Evolutionary conservation across 2,113 vertebrate species (phyloP), one percentile per base, ranked within the genome.

Genomic region (Gnathonemus echidnorhynchus): DNA sequence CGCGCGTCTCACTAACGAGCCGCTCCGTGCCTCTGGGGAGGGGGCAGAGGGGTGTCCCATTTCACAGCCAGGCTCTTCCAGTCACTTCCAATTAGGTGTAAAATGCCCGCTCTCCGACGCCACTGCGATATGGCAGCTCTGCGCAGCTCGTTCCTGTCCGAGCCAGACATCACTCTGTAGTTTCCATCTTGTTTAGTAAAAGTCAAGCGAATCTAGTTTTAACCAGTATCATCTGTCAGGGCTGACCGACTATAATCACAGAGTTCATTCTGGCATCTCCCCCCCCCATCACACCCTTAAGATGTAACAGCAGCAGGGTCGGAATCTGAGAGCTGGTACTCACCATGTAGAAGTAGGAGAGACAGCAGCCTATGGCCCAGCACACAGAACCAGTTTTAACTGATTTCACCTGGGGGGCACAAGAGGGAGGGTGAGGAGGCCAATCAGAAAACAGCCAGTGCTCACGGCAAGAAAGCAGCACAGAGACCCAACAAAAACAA

Each of bases 311-410:
- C 3, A 21, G 45, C 3, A 4, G 83, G 83, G 11, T 17, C 1
- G 49, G 27, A 35, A 35, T 31, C 27, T 3, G 86, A 56, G 13
- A 53, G 50, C 45, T n/a, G 24, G 58, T 86, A 91, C 97, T 97
- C 96, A 99, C 98, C 98, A 99, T 99, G 93, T 99, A 99, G 92
- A 99, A 99, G 93, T 99, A 99, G 9, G 97, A 98, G 89, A 99
- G 95, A 91, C 98, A 99, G 93, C 98, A 99, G 94, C 98, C 98
- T 90, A 99, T 97, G 88, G 97, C 96, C 98, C 98, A 99, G 94
- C 98, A 99, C 62, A 99, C 97, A 0, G 98, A 99, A 87, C 98
- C 98, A 0, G 97, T 99, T 96, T 99, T 99, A 93, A 99, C 97
- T 46, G 98, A 98, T 91, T 99, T 99, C 93, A 99, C 98, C 98